Evolutionary conservation across 2,797 vertebrate genomes (phyloP).

Genomic region (Steatocranus sp.): DNA sequence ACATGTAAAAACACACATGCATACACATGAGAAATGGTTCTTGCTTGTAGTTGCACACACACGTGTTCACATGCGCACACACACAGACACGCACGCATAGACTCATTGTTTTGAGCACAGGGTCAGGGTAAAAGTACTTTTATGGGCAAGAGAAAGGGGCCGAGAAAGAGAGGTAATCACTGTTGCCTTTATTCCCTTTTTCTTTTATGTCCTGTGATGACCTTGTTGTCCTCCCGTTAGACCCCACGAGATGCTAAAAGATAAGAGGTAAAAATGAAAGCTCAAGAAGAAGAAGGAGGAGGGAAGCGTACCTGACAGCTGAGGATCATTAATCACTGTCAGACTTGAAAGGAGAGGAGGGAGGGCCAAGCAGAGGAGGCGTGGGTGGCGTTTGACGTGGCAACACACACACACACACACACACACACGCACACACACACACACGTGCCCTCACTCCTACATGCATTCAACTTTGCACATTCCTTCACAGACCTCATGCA

Average conservation of each 20-base stretch:
- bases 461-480: neutral
- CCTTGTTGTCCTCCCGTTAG: neutral
- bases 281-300: neutral
- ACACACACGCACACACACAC: neutral
- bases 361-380: slow-evolving; percentile 22
- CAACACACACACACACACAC: neutral
- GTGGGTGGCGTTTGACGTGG: slow-evolving; percentile 39
- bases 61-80: neutral
- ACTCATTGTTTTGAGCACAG: slow-evolving; percentile 60
- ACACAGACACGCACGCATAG: slow-evolving; percentile 17
- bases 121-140: slow-evolving; percentile 34
- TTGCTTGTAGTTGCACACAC: neutral
- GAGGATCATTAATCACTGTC: slow-evolving; percentile 80
- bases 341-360: slow-evolving; percentile 58
- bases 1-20: slow-evolving; percentile 53
- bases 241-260: neutral
- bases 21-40: neutral
- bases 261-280: neutral
- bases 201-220: neutral
- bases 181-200: neutral
- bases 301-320: slow-evolving; percentile 73
- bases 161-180: neutral
- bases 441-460: neutral
- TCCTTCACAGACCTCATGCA: slow-evolving; percentile 31
- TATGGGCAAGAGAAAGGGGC: slow-evolving; percentile 1